Percentiles rank a stretch among this genome's conserved stretches.
Conservation (phyloP, 2,888 invertebrate species). For the Alentia gelatinosa region DNA sequence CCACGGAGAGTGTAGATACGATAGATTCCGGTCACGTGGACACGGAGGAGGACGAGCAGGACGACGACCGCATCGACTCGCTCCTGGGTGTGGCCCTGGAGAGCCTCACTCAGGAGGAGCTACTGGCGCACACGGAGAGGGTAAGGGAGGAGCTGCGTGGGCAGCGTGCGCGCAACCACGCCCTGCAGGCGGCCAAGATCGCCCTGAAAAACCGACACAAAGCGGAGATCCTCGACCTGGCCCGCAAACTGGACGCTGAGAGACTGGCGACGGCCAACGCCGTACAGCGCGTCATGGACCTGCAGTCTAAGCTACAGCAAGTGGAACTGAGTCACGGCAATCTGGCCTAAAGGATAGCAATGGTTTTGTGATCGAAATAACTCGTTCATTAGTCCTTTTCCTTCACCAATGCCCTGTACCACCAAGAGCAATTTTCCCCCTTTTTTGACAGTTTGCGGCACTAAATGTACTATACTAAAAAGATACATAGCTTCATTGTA, state of each 20-base stretch:
- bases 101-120: constrained; percentile 15
- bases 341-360: constrained; percentile 23
- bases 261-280: constrained; percentile 70
- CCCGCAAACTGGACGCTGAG: constrained; percentile 70
- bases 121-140: neutral
- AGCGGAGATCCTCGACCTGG: constrained; percentile 66
- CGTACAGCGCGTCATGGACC: constrained; percentile 68
- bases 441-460: too few species aligned
- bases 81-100: neutral
- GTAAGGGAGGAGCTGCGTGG: constrained; percentile 32
- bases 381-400: too few species aligned
- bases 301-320: constrained; percentile 68
- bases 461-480: too few species aligned
- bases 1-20: constrained; percentile 12
- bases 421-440: too few species aligned
- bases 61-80: constrained; percentile 60
- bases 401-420: too few species aligned
- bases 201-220: constrained; percentile 66
- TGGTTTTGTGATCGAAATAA: too few species aligned
- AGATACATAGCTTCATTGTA: too few species aligned
- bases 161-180: constrained; percentile 18
- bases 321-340: constrained; percentile 51
- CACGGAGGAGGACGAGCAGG: constrained; percentile 54
- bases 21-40: constrained; percentile 17
- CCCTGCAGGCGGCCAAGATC: constrained; percentile 64